Evolutionary conservation across 2,888 invertebrate species (phyloP), one percentile per base, ranked within the genome.

Genomic region (Ormyrus thymus): DNA sequence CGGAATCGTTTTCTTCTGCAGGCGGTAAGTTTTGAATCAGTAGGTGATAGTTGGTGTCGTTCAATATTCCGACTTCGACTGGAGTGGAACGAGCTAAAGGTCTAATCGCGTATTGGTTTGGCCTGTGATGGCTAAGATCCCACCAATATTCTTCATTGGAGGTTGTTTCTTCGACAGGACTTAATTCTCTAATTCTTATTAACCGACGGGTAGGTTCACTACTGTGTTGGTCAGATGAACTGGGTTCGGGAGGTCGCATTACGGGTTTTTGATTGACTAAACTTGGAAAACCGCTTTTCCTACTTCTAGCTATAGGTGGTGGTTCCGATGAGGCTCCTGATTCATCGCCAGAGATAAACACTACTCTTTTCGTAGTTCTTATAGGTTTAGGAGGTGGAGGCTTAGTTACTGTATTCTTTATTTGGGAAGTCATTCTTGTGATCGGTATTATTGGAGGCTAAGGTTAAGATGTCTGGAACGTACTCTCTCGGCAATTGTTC

Each of bases 211-310:
- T 7, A 1, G 48, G 65, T 50, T 65, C 50, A 4, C 6, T n/a
- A 3, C 13, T n/a, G 1, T 46, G 3, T 5, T 13, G 6, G 48
- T 46, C 1, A 7, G 48, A 13, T 4, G 48, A 48, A n/a, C 8
- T 6, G 7, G n/a, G 15, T n/a, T 45, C 6, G 15, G n/a, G n/a
- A n/a, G 68, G 68, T 43, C n/a, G n/a, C n/a, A n/a, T n/a, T n/a
- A n/a, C n/a, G n/a, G 53, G 68, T 50, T 7, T 8, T 15, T 65
- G 6, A 3, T n/a, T 7, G n/a, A 65, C 29, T 51, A 65, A 51
- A 51, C 50, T 65, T 1, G 15, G 65, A 51, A 65, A 65, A 8
- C 65, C 51, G 50, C 65, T 65, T 0, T 4, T n/a, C 7, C 69
- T 45, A 2, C 6, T n/a, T 11, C 68, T 29, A 11, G 68, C 8